Evolutionary conservation across 2,888 invertebrate species (phyloP).

Genomic region (Tinea trinotella): DNA sequence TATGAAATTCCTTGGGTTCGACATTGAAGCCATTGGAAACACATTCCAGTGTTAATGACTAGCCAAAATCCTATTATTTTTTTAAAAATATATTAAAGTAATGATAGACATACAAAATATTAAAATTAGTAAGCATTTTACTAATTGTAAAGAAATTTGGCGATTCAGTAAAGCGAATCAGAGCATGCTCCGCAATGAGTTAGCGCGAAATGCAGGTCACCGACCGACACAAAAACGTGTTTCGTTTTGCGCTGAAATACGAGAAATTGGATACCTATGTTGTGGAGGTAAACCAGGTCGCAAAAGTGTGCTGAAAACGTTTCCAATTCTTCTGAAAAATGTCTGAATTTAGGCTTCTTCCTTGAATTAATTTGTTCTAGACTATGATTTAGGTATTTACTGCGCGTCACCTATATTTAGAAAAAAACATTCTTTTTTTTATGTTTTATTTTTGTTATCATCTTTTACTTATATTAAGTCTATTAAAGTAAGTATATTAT

Average conservation of each 20-base stretch:
- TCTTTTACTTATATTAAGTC: too few relatives aligned
- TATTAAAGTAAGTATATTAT: too few relatives aligned
- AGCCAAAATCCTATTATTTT: slow-evolving; percentile 41
- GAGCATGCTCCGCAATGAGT: slow-evolving; percentile 26
- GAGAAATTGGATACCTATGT: slow-evolving; percentile 30
- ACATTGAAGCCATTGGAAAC: not conserved
- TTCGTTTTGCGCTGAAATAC: slow-evolving; percentile 38
- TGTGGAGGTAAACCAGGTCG: slow-evolving; percentile 16
- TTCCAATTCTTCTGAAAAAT: not conserved
- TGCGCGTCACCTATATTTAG: too few relatives aligned
- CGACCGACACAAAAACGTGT: slow-evolving; percentile 38
- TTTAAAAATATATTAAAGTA: slow-evolving; percentile 36
- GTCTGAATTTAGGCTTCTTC: not conserved
- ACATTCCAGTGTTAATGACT: not conserved
- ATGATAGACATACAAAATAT: slow-evolving; percentile 27
- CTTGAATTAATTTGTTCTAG: too few relatives aligned
- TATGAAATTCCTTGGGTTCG: not conserved
- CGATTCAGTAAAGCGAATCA: slow-evolving; percentile 25
- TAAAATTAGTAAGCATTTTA: not conserved
- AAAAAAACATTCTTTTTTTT: too few relatives aligned
- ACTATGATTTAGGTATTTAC: too few relatives aligned
- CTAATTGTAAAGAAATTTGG: slow-evolving; percentile 29
- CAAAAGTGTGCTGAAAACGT: slow-evolving; percentile 1
- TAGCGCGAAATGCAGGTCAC: slow-evolving; percentile 46
- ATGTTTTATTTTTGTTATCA: too few relatives aligned